Conservation (phyloP, 2,888 invertebrate genomes). For the Plutella xylostella region DNA sequence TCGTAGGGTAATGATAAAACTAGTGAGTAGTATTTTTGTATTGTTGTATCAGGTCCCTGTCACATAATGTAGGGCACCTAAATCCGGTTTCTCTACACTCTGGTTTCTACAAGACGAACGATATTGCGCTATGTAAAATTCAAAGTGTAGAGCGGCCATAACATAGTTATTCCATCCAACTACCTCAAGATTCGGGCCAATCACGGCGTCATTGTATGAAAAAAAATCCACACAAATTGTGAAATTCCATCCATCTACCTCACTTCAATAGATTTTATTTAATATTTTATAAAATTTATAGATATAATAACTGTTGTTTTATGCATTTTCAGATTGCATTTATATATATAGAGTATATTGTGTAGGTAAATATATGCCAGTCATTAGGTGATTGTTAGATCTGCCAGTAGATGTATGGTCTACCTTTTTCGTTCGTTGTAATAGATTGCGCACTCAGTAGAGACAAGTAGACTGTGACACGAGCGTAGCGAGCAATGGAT, state of each 20-base stretch:
- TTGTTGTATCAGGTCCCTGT: no score
- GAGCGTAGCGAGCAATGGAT: constrained; percentile 36
- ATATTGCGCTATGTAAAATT: no score
- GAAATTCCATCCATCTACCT: constrained; percentile 81
- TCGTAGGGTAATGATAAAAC: constrained; percentile 25
- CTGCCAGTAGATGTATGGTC: constrained; percentile 50
- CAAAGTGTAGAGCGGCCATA: constrained; percentile 50
- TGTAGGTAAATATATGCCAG: constrained; percentile 62
- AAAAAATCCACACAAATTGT: constrained; percentile 67
- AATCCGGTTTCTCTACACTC: no score
- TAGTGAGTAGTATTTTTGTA: constrained; percentile 62
- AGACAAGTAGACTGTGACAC: constrained; percentile 42
- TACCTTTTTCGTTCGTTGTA: constrained; percentile 29
- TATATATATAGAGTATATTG: constrained; percentile 67
- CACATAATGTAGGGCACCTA: constrained; percentile 56
- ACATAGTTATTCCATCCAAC: constrained; percentile 71
- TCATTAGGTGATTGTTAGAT: constrained; percentile 58
- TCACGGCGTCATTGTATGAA: constrained; percentile 44
- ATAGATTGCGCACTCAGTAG: constrained; percentile 56
- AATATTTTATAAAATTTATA: constrained; percentile 71
- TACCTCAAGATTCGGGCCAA: constrained; percentile 70
- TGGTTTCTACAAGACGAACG: no score
- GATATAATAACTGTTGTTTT: constrained; percentile 68
- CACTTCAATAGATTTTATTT: constrained; percentile 74
- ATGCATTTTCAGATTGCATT: constrained; percentile 71